A percentile compares a stretch with the other conserved stretches of the same genome.
These are phyloP conservation scores for Thysanoteuthis rhombus DNA, from an alignment of 2,888 invertebrate genomes.

Conservation along the genomic window DNA sequence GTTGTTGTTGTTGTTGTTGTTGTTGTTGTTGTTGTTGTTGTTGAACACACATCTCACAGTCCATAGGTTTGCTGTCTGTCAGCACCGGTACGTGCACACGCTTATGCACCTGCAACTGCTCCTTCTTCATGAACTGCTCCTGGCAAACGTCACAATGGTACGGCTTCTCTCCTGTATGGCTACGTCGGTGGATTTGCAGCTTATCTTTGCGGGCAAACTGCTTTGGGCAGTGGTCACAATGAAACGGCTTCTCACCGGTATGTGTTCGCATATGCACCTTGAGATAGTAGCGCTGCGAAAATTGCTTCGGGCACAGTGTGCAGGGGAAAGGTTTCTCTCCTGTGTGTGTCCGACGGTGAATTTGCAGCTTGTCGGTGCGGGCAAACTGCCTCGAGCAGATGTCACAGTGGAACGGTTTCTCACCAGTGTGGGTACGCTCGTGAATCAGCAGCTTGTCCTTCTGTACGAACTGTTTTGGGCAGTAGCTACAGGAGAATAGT, in stretches of 20 bases:
- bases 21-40: not conserved
- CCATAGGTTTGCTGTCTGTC: not conserved
- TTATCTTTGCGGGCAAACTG: slow-evolving; percentile 29
- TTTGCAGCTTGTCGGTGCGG: not conserved
- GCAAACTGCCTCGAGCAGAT: slow-evolving; percentile 29
- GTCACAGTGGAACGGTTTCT: slow-evolving; percentile 15
- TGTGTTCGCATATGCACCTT: slow-evolving; percentile 1
- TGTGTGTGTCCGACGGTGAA: slow-evolving; percentile 19
- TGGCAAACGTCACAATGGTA: slow-evolving; percentile 22
- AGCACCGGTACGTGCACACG: not conserved
- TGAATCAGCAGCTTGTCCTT: slow-evolving; percentile 24
- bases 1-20: not conserved
- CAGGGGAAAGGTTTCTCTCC: slow-evolving; percentile 15
- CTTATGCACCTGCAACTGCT: slow-evolving; percentile 20
- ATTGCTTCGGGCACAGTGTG: not conserved
- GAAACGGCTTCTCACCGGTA: slow-evolving; percentile 17
- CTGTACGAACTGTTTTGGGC: slow-evolving; percentile 18
- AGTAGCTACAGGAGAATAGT: slow-evolving; percentile 14
- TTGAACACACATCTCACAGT: slow-evolving; percentile 21
- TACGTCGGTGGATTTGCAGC: slow-evolving; percentile 18
- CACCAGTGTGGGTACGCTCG: slow-evolving; percentile 1
- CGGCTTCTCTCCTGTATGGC: slow-evolving; percentile 13
- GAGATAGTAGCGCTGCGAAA: not conserved
- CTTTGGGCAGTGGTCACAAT: not conserved
- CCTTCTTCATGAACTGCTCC: slow-evolving; percentile 28